Evolutionary conservation across 37 sponge, comb jelly and placozoan species (phyloP).

Genomic region (Ianthella basta): DNA sequence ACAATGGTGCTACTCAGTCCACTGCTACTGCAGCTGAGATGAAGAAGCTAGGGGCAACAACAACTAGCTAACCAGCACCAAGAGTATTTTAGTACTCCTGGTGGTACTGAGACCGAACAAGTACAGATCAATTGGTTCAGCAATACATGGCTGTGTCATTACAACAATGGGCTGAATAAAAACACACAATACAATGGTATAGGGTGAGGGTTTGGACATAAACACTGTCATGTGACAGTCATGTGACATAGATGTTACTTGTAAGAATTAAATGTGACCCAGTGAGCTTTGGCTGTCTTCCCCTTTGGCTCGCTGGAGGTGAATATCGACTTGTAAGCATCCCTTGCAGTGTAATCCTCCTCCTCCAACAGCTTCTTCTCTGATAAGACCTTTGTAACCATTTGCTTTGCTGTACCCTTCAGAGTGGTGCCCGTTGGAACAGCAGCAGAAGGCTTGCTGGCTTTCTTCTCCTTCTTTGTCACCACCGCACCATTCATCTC

Average conservation of each 20-base stretch:
- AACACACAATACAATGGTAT: too few relatives aligned
- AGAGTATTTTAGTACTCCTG: too few relatives aligned
- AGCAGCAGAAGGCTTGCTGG: background rate
- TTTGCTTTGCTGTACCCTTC: background rate
- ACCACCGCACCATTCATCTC: background rate
- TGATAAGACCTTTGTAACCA: background rate
- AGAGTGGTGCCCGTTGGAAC: background rate
- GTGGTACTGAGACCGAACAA: too few relatives aligned
- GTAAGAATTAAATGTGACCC: slow-evolving; percentile 89
- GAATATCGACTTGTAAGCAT: slow-evolving; percentile 85
- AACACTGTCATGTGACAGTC: too few relatives aligned
- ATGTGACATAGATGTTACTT: slow-evolving; percentile 19
- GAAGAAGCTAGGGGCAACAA: too few relatives aligned
- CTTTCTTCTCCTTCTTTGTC: slow-evolving; percentile 29
- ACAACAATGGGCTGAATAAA: too few relatives aligned
- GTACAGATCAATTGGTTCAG: too few relatives aligned
- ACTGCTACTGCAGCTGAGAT: too few relatives aligned
- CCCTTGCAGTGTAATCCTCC: slow-evolving; percentile 49
- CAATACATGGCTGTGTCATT: too few relatives aligned
- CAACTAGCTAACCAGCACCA: too few relatives aligned
- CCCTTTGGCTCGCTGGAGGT: slow-evolving; percentile 47
- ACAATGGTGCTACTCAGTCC: too few relatives aligned
- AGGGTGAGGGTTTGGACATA: too few relatives aligned
- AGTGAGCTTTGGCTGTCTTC: slow-evolving; percentile 63
- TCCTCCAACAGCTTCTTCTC: slow-evolving; percentile 30